Base-by-base conservation (phyloP, 2,888 invertebrate genomes). In the Mimas tiliae region DNA sequence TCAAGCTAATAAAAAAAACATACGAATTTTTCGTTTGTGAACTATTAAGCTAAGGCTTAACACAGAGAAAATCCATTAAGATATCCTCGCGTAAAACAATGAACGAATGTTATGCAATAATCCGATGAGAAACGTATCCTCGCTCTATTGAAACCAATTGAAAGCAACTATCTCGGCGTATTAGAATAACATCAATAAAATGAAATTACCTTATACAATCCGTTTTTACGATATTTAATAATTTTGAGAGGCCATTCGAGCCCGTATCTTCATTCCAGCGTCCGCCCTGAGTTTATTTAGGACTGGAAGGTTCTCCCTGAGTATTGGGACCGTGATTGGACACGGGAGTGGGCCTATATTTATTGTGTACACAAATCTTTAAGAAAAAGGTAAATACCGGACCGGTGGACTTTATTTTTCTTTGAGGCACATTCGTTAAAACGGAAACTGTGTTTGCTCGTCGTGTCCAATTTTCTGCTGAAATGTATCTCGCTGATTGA, bases 361-460 rank as follows among this genome's bases (percentile, higher is more conserved):
- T 88, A 85, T 88, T 86, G 84, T 85, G 84, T 85, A 87, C 86
- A 89, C 86, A 90, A 88, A 89, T 88, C 85, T 86, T 84, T 84
- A 84, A 84, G 85, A 84, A 85, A 79, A 85, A 83, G 78, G 83
- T 85, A 86, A 84, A 84, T 81, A 84, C 75, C 72, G 73, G 68
- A 68, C 71, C 77, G 73, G 76, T 74, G 73, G 72, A 67, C 74
- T 72, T 76, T 75, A 74, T 77, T 75, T 78, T 81, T 77, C 74
- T 74, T 68, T 70, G 70, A 73, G 74, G 76, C 77, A 75, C 77
- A 75, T 77, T 80, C 72, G 73, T 75, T 74, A 76, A 52, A 64
- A 51, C 48, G 65, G 45, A 48, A 58, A 58, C 58, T 12, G 34
- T 65, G 47, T 65, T 55, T 65, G 55, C 34, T 55, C 75, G 73